Base-by-base conservation (phyloP, 1,140 invertebrate species). In the Pararge aegeria region DNA sequence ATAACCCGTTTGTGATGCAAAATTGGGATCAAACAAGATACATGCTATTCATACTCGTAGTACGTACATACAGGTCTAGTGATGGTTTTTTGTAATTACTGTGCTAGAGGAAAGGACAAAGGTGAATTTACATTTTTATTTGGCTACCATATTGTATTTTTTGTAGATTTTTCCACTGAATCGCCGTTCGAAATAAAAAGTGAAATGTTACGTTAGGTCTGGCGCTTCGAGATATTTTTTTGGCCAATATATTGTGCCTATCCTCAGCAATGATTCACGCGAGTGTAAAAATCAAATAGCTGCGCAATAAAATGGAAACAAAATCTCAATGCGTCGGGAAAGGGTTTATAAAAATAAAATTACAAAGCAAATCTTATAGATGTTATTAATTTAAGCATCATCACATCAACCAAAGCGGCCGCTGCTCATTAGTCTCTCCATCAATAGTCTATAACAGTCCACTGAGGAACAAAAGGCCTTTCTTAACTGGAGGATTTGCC, bases 111-210 rank as follows among this genome's bases (percentile, higher is more conserved):
- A 66, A 55, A 44, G 59, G 70, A 71, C 72, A 75, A 78, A 79
- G 70, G 61, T 49, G 46, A 55, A 86, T 86, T 86, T 78, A 70
- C 83, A 86, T 84, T 79, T 84, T 83, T 78, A 82, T 82, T 75
- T 44, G 18, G 19, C 42, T 18, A 19, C 34, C 16, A 21, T 44
- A 38, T 29, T 13, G 18, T 56, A 7, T 56, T 56, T 48, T 56
- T 13, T 15, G 49, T n/a, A n/a, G n/a, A n/a, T n/a, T 56, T 56
- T 56, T 49, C 55, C 10, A 38, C 55, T 5, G 29, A 49, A 56
- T 49, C 44, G 44, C 55, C 37, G 40, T n/a, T 56, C 38, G n/a
- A 48, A 49, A 49, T 48, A 48, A 48, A 56, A 37, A 13, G 46
- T 27, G 46, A 15, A 49, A 49, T 29, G 46, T 27, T 15, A 49